Evolutionary conservation across 92 coral and sea anemone genomes (phyloP).

Genomic region (Umimayanthus kanabou): DNA sequence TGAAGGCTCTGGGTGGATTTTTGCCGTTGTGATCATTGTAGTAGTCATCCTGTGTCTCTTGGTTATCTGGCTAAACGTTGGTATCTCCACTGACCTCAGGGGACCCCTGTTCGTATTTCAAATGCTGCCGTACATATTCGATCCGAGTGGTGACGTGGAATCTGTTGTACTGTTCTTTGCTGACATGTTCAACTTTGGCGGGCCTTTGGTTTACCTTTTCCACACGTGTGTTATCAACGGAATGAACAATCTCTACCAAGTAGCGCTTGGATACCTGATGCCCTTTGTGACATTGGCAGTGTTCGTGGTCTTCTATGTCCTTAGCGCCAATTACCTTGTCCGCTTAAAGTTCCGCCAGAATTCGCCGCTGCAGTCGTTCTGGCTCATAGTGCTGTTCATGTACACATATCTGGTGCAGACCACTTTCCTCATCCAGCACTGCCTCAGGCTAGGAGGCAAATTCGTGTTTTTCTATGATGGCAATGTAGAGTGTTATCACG

Average conservation of each 20-base stretch:
- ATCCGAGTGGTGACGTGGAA: constrained; percentile 73
- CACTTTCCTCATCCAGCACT: constrained; percentile 77
- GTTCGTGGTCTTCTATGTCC: constrained; percentile 72
- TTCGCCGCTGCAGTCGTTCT: constrained; percentile 88
- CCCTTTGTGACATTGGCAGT: constrained; percentile 69
- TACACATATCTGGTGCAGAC: constrained; percentile 82
- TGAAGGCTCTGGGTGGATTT: constrained; percentile 60
- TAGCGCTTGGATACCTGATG: constrained; percentile 85
- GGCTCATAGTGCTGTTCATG: constrained; percentile 87
- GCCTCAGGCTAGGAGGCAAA: constrained; percentile 70
- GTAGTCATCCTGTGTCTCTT: constrained; percentile 66
- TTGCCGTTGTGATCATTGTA: constrained; percentile 60
- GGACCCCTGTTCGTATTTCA: constrained; percentile 98
- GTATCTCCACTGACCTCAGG: constrained; percentile 88
- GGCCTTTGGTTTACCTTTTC: constrained; percentile 74
- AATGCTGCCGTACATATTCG: constrained; percentile 83
- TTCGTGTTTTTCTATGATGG: constrained; percentile 89
- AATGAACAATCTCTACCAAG: constrained; percentile 64
- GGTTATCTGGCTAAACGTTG: constrained; percentile 85
- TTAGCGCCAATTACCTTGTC: constrained; percentile 71
- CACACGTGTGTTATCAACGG: constrained; percentile 71
- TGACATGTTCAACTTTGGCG: constrained; percentile 76
- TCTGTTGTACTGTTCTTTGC: constrained; percentile 57
- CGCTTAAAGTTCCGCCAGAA: constrained; percentile 78
- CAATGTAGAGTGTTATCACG: constrained; percentile 72